Base-by-base conservation (phyloP, 2,113 vertebrate genomes). In the Chelonoidis abingdonii region DNA sequence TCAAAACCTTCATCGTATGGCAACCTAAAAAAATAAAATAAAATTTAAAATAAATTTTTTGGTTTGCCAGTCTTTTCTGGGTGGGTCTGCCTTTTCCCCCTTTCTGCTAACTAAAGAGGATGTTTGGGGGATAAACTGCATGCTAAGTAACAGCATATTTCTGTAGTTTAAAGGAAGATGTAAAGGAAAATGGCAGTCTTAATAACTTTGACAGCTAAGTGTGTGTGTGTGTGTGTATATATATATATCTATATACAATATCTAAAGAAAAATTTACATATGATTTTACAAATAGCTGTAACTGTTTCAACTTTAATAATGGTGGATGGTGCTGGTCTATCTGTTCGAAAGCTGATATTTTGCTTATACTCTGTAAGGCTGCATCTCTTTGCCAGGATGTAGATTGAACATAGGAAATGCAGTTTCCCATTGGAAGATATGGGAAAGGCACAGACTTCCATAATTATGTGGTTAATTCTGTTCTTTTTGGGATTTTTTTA, bases 41-140 rank as follows among this genome's bases (percentile, higher is more conserved):
- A 12, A 92, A 0, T 96, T 92, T 80, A 93, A 97, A 97, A 97
- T 92, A 86, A 98, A 93, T 65, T 69, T 97, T 93, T 97, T 97
- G 95, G 76, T 95, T 98, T 98, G 95, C 95, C 93, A 93, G 21
- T 96, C 91, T 98, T 98, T 98, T 93, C 95, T 97, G 96, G 90
- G 50, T 97, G 89, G 86, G 83, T 83, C 87, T 65, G 85, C 78
- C 94, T 93, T 96, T 95, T 87, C 93, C 47, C 92, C 78, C 83
- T 86, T 90, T 90, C 57, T 95, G 69, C 72, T 97, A 49, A 90
- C 59, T 97, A 47, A 90, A 91, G 80, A 93, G 87, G 35, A 2
- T 92, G 54, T 94, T 91, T 95, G 44, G 53, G 89, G 29, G 53
- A 72, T 65, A 91, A 89, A 88, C 54, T 87, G 3, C 52, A 41